These are phyloP conservation scores for Ecliptopera silaceata DNA, from an alignment of 2,888 invertebrate species.

Conservation along the genomic window DNA sequence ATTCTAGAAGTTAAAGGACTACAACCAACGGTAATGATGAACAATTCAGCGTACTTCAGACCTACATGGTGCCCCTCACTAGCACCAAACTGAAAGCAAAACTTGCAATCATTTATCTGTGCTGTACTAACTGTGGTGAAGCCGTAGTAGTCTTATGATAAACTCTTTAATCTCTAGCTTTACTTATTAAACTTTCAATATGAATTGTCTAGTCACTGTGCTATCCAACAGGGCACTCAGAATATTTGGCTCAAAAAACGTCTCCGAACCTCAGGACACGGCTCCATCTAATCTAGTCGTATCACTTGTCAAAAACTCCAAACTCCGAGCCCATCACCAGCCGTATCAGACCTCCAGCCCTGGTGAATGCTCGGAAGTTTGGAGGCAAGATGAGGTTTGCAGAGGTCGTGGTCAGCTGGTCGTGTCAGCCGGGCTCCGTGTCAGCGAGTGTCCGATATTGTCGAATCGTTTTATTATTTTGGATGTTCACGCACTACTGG, in stretches of 20 bases:
- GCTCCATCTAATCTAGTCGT: slow-evolving; percentile 13
- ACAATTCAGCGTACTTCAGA: no score
- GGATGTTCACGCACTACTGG: slow-evolving; percentile 27
- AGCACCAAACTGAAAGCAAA: no score
- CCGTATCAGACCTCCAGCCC: slow-evolving; percentile 23
- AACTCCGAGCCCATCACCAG: slow-evolving; percentile 19
- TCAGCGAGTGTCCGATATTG: slow-evolving; percentile 37
- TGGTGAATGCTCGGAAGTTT: neutral
- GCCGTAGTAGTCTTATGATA: no score
- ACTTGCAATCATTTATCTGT: no score
- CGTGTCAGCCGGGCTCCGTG: slow-evolving; percentile 27
- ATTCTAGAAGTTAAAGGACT: no score
- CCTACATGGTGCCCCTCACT: no score
- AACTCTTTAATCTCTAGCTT: no score
- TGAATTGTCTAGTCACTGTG: neutral
- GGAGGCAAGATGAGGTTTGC: slow-evolving; percentile 1
- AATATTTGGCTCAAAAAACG: slow-evolving; percentile 1
- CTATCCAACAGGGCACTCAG: neutral
- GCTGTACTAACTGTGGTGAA: no score
- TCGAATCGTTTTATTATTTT: slow-evolving; percentile 38
- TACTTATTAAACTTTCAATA: no score
- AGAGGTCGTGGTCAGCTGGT: slow-evolving; percentile 26
- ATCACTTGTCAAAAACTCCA: slow-evolving; percentile 25
- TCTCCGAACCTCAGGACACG: neutral
- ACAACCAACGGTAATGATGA: no score